Percentiles rank a stretch among this genome's conserved stretches.
Conservation (phyloP, 1,140 invertebrate species). For the Drosophila kurseongensis region DNA sequence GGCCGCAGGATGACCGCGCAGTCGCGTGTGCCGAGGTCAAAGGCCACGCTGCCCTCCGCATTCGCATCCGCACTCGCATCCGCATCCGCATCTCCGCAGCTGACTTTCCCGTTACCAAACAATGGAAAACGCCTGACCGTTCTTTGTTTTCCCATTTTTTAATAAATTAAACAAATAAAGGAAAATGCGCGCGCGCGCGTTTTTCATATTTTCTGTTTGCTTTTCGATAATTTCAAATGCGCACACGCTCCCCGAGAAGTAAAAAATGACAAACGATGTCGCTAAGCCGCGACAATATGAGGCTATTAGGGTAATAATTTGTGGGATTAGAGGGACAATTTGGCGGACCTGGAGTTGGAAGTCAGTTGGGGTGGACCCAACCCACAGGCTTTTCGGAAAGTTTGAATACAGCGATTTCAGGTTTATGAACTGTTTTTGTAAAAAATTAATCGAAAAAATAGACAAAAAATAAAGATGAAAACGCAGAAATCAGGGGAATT, state of each 20-base stretch:
- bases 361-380: neutral
- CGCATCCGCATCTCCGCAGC: slow-evolving; percentile 45
- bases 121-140: slow-evolving; percentile 25
- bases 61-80: slow-evolving; percentile 2
- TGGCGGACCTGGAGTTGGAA: slow-evolving; percentile 1
- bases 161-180: slow-evolving; percentile 71
- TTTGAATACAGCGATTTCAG: neutral
- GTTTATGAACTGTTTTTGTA: slow-evolving; percentile 4
- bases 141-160: slow-evolving; percentile 38
- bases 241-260: slow-evolving; percentile 29
- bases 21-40: slow-evolving; percentile 48
- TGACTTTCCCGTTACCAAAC: slow-evolving; percentile 51
- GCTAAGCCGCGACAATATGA: slow-evolving; percentile 78
- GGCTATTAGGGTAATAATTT: slow-evolving; percentile 79
- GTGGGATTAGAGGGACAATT: slow-evolving; percentile 58
- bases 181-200: slow-evolving; percentile 22
- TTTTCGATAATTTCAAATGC: slow-evolving; percentile 64
- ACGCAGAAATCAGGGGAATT: too few species aligned
- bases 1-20: slow-evolving; percentile 62
- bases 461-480: too few species aligned
- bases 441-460: too few species aligned
- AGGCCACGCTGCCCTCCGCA: slow-evolving; percentile 25
- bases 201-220: slow-evolving; percentile 73
- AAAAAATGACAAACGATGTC: slow-evolving; percentile 57
- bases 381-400: neutral